Base-by-base conservation (phyloP, 2,797 vertebrate species). In the Acridotheres tristis region DNA sequence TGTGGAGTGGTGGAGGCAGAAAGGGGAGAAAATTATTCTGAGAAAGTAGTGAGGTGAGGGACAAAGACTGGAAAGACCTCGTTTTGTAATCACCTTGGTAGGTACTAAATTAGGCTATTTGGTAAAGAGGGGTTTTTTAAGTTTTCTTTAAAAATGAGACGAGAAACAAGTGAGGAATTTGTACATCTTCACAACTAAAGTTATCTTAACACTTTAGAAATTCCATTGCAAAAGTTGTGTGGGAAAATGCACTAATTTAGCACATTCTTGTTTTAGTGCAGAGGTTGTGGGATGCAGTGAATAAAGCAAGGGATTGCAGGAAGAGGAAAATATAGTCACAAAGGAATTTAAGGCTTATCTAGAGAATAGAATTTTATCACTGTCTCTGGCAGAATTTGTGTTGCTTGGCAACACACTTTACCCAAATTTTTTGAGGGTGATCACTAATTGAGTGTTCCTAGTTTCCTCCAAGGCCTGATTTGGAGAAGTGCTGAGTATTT, bases 371-470 rank as follows among this genome's bases (percentile, higher is more conserved):
- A 81, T 84, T 89, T 93, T 85, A 81, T 86, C 32, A 71, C 89
- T 78, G 42, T 77, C 82, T 94, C 83, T 88, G 59, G 18, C 47
- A 68, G 88, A 94, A 72, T 81, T 84, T 88, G 43, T 88, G 94
- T 94, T 96, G 90, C 91, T 86, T 72, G 85, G 95, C 83, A 95
- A 93, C 93, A 43, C 18, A 29, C n/a, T 81, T 95, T 54, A 84
- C 91, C 89, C 73, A 93, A 86, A 91, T 81, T 94, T 95, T 88
- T 81, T 42, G 50, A 68, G 29, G n/a, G 66, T 90, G 69, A 62
- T 88, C 91, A 78, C 65, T 90, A 91, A 85, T 88, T 78, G 12
- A 50, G 22, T 57, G 36, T 84, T 89, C 51, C 58, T 63, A 68
- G 38, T 81, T 81, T 91, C 62, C 43, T 78, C 62, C 3, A 29